Percentiles rank a stretch among this genome's conserved stretches.
These are phyloP conservation scores for Drosophila kuntzei DNA, from an alignment of 2,888 invertebrate species.

Conservation along the genomic window DNA sequence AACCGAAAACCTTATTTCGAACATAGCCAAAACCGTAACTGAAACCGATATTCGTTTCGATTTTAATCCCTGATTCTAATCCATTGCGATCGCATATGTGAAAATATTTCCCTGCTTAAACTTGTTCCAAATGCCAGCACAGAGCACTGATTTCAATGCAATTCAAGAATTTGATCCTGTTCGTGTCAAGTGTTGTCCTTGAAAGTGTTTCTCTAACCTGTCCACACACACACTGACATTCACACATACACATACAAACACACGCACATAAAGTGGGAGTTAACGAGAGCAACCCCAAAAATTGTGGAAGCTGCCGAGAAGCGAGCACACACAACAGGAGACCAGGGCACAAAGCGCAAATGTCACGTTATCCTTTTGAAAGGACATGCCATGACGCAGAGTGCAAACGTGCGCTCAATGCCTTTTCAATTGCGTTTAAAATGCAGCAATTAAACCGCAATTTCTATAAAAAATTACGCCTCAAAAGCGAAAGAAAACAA, in stretches of 20 bases:
- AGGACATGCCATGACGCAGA: slow-evolving; percentile 42
- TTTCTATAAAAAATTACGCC: slow-evolving; percentile 75
- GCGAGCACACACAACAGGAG: slow-evolving; percentile 6
- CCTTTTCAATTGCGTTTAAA: slow-evolving; percentile 76
- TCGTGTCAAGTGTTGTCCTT: slow-evolving; percentile 49
- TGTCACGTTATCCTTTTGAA: slow-evolving; percentile 70
- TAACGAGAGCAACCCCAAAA: slow-evolving; percentile 12
- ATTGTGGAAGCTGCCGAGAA: neutral
- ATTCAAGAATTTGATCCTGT: slow-evolving; percentile 22
- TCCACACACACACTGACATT: slow-evolving; percentile 21
- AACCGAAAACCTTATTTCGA: too few relatives aligned
- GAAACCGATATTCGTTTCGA: too few relatives aligned
- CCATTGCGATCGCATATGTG: neutral
- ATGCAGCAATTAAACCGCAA: slow-evolving; percentile 80
- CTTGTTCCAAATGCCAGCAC: slow-evolving; percentile 24
- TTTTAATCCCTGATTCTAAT: too few relatives aligned
- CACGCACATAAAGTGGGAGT: neutral
- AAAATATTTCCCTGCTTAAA: neutral
- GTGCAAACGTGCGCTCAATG: slow-evolving; percentile 64
- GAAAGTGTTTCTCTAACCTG: slow-evolving; percentile 43
- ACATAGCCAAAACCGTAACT: too few relatives aligned
- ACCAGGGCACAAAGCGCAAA: slow-evolving; percentile 58
- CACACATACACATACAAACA: slow-evolving; percentile 8
- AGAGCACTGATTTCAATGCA: slow-evolving; percentile 7
- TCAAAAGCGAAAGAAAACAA: slow-evolving; percentile 67